Percentiles rank a stretch among this genome's conserved stretches.
Evolutionary conservation across 1,140 invertebrate species (phyloP).

Genomic region (Cherax quadricarinatus): DNA sequence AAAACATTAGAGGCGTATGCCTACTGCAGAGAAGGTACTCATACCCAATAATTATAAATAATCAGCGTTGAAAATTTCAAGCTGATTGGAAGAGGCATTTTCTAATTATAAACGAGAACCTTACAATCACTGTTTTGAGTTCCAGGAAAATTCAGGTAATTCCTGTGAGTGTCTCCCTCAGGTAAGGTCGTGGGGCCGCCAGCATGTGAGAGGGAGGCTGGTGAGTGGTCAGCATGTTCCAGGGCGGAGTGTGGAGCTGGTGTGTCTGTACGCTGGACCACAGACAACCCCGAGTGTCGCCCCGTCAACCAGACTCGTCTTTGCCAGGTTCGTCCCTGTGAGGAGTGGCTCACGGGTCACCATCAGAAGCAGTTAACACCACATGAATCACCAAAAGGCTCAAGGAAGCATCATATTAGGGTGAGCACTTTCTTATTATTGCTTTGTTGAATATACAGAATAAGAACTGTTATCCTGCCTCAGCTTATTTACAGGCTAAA

Average conservation of each 20-base stretch:
- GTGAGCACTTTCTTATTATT: not conserved
- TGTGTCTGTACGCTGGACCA: conserved; percentile 40
- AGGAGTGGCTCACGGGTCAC: not conserved
- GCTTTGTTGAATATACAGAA: not conserved
- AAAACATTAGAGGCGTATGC: too few relatives aligned
- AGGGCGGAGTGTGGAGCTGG: conserved; percentile 20
- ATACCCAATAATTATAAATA: too few relatives aligned
- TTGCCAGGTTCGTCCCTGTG: conserved; percentile 45
- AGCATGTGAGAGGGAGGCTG: not conserved
- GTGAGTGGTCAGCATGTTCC: conserved; percentile 28
- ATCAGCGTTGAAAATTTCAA: too few relatives aligned
- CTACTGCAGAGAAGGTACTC: too few relatives aligned
- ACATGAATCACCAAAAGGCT: too few relatives aligned
- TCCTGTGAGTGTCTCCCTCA: not conserved
- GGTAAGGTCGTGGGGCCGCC: conserved; percentile 15
- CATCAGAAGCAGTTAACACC: not conserved
- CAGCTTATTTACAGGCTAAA: too few relatives aligned
- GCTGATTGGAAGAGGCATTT: too few relatives aligned
- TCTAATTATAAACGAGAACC: too few relatives aligned
- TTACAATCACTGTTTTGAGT: too few relatives aligned
- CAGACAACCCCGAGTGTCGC: conserved; percentile 22
- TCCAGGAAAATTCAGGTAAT: too few relatives aligned
- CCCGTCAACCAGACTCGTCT: conserved; percentile 39
- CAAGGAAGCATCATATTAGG: conserved; percentile 58
- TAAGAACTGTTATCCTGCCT: not conserved